Percentiles rank a stretch among this genome's conserved stretches.
Evolutionary conservation across 2,113 vertebrate genomes (phyloP).

Genomic region (Etheostoma cragini): DNA sequence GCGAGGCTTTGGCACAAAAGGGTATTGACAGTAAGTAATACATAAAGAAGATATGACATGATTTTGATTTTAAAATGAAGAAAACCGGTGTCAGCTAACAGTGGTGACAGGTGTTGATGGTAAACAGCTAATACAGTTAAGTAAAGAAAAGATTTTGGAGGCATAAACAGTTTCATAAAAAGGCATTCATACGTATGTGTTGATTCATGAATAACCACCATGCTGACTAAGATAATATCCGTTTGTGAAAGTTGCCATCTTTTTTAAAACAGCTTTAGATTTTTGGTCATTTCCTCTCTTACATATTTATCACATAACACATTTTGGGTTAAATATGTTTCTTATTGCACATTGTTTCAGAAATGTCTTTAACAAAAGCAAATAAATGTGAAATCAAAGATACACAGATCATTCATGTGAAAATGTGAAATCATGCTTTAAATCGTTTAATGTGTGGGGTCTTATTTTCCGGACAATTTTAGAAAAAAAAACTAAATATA

Average conservation of each 20-base stretch:
- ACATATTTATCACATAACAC: no score
- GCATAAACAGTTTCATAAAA: background rate
- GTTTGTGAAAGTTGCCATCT: background rate
- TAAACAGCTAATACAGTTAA: constrained; percentile 20
- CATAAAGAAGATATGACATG: background rate
- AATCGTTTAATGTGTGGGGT: background rate
- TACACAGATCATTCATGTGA: background rate
- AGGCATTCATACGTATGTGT: background rate
- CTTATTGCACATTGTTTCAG: background rate
- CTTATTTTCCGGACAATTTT: constrained; percentile 7
- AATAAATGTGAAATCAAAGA: background rate
- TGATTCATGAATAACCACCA: background rate
- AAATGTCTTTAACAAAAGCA: background rate
- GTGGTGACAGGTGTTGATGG: constrained; percentile 24
- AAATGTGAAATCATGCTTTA: background rate
- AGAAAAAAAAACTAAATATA: background rate
- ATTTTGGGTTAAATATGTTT: background rate
- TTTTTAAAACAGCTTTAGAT: background rate
- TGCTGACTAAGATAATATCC: background rate
- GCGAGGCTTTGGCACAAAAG: constrained; percentile 36
- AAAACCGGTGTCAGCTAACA: background rate
- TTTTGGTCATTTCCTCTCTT: background rate
- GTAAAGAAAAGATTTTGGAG: background rate
- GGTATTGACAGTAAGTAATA: constrained; percentile 15
- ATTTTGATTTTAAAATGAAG: constrained; percentile 7